phyloP scores from a whole-genome alignment of 2,888 invertebrate species.

The Caenorhabditis sinica region DNA sequence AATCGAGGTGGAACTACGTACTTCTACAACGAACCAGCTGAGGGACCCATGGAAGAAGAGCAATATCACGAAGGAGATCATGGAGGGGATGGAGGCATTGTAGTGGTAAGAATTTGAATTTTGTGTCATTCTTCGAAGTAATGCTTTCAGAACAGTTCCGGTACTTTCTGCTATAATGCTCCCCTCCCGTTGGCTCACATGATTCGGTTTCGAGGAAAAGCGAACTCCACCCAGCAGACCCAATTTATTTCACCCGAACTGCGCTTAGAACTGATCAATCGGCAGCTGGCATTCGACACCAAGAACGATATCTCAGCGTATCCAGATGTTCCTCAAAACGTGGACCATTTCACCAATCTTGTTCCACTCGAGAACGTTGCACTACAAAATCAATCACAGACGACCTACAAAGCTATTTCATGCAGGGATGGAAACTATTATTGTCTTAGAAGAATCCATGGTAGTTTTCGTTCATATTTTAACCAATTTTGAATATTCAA shows the following conservation, averaged over 20 bases:
- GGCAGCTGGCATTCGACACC: constrained; percentile 75
- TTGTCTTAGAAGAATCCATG: constrained; percentile 73
- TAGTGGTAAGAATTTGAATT: constrained; percentile 37
- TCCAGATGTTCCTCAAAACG: constrained; percentile 73
- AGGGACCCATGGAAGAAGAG: constrained; percentile 28
- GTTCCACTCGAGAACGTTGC: constrained; percentile 71
- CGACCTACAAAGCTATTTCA: constrained; percentile 70
- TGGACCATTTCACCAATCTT: constrained; percentile 72
- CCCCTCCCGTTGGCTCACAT: constrained; percentile 68
- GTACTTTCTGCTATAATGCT: constrained; percentile 65
- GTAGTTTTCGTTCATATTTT: constrained; percentile 45
- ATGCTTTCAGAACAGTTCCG: constrained; percentile 60
- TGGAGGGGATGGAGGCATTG: constrained; percentile 52
- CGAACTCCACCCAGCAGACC: constrained; percentile 65
- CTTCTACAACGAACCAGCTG: constrained; percentile 54
- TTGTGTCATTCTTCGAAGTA: neutral
- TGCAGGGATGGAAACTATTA: constrained; percentile 75
- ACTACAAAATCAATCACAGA: constrained; percentile 55
- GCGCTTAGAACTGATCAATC: constrained; percentile 72
- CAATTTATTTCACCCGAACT: constrained; percentile 75
- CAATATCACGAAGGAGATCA: constrained; percentile 39
- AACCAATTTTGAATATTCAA: no score
- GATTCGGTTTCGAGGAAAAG: constrained; percentile 73
- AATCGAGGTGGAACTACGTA: constrained; percentile 72
- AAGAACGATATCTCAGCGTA: constrained; percentile 63